These are phyloP conservation scores for Carposina sasakii DNA, from an alignment of 1,140 invertebrate genomes.

Conservation along the genomic window DNA sequence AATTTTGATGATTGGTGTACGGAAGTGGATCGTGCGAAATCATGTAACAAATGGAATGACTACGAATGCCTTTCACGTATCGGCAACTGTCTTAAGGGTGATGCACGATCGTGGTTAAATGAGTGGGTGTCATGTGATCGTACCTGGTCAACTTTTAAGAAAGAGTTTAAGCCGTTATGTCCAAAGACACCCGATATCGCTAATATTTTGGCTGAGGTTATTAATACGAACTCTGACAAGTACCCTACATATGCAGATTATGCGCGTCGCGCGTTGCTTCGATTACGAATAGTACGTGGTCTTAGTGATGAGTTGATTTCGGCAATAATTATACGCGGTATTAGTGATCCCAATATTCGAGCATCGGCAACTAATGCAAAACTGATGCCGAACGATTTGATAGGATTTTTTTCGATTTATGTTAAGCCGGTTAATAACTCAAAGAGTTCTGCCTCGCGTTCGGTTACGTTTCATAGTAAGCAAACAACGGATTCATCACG, in stretches of 20 bases:
- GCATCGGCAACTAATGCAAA: not conserved
- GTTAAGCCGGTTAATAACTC: no score
- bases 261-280: conserved; percentile 8
- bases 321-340: conserved; percentile 3
- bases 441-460: no score
- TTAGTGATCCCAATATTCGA: not conserved
- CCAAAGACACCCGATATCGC: not conserved
- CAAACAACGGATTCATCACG: no score
- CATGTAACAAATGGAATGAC: conserved; percentile 8
- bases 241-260: conserved; percentile 11
- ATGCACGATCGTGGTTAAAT: conserved; percentile 5
- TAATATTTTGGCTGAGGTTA: conserved; percentile 2
- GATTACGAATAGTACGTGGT: conserved; percentile 3
- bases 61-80: conserved; percentile 12
- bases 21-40: conserved; percentile 9
- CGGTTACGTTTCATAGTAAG: no score
- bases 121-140: conserved; percentile 7
- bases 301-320: conserved; percentile 7
- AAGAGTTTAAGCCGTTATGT: conserved; percentile 12
- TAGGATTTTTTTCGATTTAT: conserved; percentile 6
- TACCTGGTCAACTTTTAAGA: conserved; percentile 3
- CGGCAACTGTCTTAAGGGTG: conserved; percentile 8
- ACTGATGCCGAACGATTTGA: conserved; percentile 2
- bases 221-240: conserved; percentile 5
- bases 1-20: conserved; percentile 8